These are phyloP conservation scores for Thera britannica DNA, from an alignment of 2,888 invertebrate species.

Conservation along the genomic window DNA sequence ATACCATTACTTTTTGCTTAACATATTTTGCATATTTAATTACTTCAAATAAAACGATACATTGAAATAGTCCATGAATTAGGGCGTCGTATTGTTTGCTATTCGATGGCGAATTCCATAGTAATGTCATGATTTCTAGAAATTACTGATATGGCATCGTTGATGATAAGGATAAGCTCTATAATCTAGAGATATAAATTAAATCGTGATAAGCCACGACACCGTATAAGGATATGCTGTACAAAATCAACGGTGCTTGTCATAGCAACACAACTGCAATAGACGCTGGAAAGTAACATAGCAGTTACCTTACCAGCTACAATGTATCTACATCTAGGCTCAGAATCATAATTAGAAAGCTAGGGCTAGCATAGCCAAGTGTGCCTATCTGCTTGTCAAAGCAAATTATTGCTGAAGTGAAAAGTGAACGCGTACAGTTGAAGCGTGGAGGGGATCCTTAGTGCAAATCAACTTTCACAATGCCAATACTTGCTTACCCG, in stretches of 20 bases:
- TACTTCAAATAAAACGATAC: too few relatives aligned
- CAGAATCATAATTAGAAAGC: conserved; percentile 13
- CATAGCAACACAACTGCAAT: too few relatives aligned
- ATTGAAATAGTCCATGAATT: background rate
- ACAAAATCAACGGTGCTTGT: background rate
- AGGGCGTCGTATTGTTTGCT: background rate
- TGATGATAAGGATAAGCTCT: conserved; percentile 32
- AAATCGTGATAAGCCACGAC: conserved; percentile 20
- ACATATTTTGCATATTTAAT: background rate
- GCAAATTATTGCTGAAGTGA: conserved; percentile 39
- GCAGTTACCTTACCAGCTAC: background rate
- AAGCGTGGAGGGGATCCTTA: conserved; percentile 50
- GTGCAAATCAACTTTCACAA: conserved; percentile 77
- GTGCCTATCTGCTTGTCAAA: conserved; percentile 19
- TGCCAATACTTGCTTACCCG: conserved; percentile 53
- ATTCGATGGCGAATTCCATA: background rate
- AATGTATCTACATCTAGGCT: background rate
- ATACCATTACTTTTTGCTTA: background rate
- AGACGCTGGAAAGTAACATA: too few relatives aligned
- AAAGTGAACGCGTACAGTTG: conserved; percentile 51
- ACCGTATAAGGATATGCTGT: background rate
- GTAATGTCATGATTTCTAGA: conserved; percentile 47
- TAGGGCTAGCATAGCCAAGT: conserved; percentile 5
- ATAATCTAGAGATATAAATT: conserved; percentile 44
- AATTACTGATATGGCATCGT: conserved; percentile 35